Percentiles rank a stretch among this genome's conserved stretches.
Evolutionary conservation across 2,113 vertebrate genomes (phyloP).

Genomic region (Vombatus ursinus): DNA sequence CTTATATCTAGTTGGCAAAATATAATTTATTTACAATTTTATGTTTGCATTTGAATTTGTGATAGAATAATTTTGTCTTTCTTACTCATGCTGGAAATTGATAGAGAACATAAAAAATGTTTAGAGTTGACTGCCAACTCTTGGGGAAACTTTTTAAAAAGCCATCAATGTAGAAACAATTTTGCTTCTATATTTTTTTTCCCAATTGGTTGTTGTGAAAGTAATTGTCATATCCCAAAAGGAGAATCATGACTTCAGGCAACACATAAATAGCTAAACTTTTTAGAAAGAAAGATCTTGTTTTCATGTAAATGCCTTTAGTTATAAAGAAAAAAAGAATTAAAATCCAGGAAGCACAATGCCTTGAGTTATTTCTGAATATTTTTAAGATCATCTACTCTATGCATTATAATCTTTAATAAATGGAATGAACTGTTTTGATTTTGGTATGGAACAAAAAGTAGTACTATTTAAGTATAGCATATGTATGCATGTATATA

Average conservation of each 20-base stretch:
- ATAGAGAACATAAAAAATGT: slow-evolving; percentile 61
- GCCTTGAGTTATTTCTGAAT: slow-evolving; percentile 9
- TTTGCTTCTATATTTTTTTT: slow-evolving; percentile 69
- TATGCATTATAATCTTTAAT: not conserved
- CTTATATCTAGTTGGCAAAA: slow-evolving; percentile 17
- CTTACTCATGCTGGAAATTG: slow-evolving; percentile 51
- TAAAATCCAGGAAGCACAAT: not conserved
- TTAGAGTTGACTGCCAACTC: slow-evolving; percentile 66
- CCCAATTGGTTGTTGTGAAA: slow-evolving; percentile 75
- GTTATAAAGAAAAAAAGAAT: slow-evolving; percentile 13
- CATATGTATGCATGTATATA: too few relatives aligned
- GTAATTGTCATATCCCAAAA: slow-evolving; percentile 64
- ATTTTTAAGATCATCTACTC: not conserved
- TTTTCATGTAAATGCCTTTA: slow-evolving; percentile 41
- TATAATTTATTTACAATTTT: slow-evolving; percentile 58
- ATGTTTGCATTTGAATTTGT: slow-evolving; percentile 60
- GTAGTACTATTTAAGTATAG: not conserved
- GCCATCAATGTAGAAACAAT: slow-evolving; percentile 72
- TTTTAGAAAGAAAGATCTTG: slow-evolving; percentile 45
- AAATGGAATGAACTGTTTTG: slow-evolving; percentile 26
- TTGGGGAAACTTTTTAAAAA: slow-evolving; percentile 73
- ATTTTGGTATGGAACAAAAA: not conserved
- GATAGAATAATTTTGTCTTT: slow-evolving; percentile 54
- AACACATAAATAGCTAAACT: slow-evolving; percentile 39
- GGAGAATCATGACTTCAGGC: slow-evolving; percentile 53